These are phyloP conservation scores for Eupleurogrammus muticus DNA, from an alignment of 2,797 vertebrate species.

Conservation along the genomic window DNA sequence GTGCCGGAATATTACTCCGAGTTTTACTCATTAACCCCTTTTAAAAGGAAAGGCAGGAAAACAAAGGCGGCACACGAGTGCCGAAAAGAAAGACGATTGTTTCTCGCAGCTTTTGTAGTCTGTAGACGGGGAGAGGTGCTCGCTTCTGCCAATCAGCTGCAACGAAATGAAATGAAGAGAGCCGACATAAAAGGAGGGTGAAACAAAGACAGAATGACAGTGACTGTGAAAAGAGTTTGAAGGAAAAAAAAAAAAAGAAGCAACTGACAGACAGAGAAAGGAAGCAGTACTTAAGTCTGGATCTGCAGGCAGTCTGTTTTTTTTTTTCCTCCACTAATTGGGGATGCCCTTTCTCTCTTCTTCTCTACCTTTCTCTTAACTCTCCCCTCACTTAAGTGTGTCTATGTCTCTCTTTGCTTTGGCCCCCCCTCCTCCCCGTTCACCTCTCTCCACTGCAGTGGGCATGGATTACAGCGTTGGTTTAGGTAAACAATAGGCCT, in stretches of 20 bases:
- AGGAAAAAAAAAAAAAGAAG: slow-evolving; percentile 31
- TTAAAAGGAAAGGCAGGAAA: slow-evolving; percentile 57
- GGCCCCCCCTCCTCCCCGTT: slow-evolving; percentile 5
- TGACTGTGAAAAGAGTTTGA: slow-evolving; percentile 50
- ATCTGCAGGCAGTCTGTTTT: slow-evolving; percentile 48
- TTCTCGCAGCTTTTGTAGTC: slow-evolving; percentile 68
- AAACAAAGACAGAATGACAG: slow-evolving; percentile 67
- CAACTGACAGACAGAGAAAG: slow-evolving; percentile 38
- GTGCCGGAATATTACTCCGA: slow-evolving; percentile 73
- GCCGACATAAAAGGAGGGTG: slow-evolving; percentile 62
- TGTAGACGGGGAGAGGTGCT: slow-evolving; percentile 41
- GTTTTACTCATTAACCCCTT: slow-evolving; percentile 74
- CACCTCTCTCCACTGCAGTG: slow-evolving; percentile 41
- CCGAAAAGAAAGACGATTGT: slow-evolving; percentile 63
- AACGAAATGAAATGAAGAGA: slow-evolving; percentile 59
- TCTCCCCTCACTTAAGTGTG: slow-evolving; percentile 21
- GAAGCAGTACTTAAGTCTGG: slow-evolving; percentile 50
- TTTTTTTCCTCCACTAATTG: slow-evolving; percentile 54
- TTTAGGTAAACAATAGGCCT: slow-evolving; percentile 68
- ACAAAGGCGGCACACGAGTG: slow-evolving; percentile 44
- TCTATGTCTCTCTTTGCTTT: slow-evolving; percentile 18
- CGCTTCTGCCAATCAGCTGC: slow-evolving; percentile 49
- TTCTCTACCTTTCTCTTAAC: neutral
- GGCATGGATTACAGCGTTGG: slow-evolving; percentile 51
- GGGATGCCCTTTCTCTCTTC: slow-evolving; percentile 47